Base-by-base conservation (phyloP, 2,888 invertebrate genomes). In the Thymelicus sylvestris region DNA sequence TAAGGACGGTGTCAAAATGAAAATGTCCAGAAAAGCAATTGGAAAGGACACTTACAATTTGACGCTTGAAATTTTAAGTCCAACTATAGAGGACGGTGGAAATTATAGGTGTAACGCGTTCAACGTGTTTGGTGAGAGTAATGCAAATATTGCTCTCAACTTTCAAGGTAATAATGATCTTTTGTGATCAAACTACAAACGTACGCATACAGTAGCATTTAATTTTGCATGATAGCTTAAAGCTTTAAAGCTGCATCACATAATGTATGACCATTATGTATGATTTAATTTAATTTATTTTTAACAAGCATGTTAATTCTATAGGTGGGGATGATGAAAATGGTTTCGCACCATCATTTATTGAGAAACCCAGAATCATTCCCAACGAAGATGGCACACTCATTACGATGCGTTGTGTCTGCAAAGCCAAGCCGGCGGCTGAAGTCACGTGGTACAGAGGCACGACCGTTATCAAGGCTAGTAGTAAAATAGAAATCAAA, bases 91-190 rank as follows among this genome's bases (percentile, higher is more conserved):
- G 86, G 99, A 99, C 93, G 99, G 99, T 84, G 99, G 99, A 81
- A 98, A 98, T 93, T 99, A 99, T 95, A 97, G 99, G 87, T 99
- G 99, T 95, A 99, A 99, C 93, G 99, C 99, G 84, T 97, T 98
- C 95, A 99, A 99, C 95, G 96, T 97, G 91, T 97, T 97, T 94
- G 99, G 99, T 92, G 99, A 99, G 95, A 99, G 99, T 95, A 99
- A 99, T 95, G 99, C 99, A 84, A 99, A 99, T 94, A 99, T 99
- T 95, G 98, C 99, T 88, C 97, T 99, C 87, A 99, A 99, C 94
- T 98, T 99, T 95, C 98, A 98, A 97, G 98, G 98, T 98, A 97
- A 95, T 81, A 76, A 76, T 78, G 78, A 80, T 79, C 76, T 72
- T 78, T 78, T 68, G 73, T 31, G 73, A 78, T 41, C 3, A 15